phyloP scores from a whole-genome alignment of 2,113 vertebrate species.

The Varanus salvator region DNA sequence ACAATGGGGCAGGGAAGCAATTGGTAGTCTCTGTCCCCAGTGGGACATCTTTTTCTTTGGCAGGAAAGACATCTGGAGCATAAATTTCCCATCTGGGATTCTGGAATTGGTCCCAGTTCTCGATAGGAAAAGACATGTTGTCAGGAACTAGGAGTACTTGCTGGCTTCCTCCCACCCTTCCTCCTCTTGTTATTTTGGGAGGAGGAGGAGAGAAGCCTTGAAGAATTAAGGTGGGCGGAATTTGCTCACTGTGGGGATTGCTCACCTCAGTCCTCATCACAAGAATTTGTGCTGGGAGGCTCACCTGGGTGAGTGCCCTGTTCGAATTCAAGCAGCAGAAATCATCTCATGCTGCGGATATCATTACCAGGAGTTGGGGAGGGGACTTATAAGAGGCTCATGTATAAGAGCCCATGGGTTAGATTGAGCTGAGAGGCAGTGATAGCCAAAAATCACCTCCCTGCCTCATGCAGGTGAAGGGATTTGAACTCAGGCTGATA shows the following conservation, averaged over 20 bases:
- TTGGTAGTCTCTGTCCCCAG: not conserved
- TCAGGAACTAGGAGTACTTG: not conserved
- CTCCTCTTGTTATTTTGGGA: not conserved
- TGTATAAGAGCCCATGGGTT: not conserved
- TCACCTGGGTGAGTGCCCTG: not conserved
- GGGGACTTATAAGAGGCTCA: too few relatives aligned
- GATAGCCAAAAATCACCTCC: not conserved
- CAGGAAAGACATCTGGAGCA: not conserved
- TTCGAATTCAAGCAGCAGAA: not conserved
- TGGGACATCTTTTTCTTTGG: not conserved
- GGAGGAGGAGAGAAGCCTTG: not conserved
- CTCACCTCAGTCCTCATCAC: not conserved
- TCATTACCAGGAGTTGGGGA: not conserved
- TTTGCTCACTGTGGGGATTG: not conserved
- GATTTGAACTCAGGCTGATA: too few relatives aligned
- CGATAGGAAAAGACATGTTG: not conserved
- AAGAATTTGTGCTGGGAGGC: not conserved
- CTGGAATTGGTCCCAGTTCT: not conserved
- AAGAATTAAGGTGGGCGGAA: not conserved
- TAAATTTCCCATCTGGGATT: too few relatives aligned
- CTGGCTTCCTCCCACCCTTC: not conserved
- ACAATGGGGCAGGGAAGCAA: not conserved
- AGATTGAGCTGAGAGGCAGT: not conserved
- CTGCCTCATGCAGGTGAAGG: not conserved
- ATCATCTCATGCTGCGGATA: not conserved